Base-by-base conservation (phyloP, 1,140 invertebrate species). In the Drosophila triauraria region DNA sequence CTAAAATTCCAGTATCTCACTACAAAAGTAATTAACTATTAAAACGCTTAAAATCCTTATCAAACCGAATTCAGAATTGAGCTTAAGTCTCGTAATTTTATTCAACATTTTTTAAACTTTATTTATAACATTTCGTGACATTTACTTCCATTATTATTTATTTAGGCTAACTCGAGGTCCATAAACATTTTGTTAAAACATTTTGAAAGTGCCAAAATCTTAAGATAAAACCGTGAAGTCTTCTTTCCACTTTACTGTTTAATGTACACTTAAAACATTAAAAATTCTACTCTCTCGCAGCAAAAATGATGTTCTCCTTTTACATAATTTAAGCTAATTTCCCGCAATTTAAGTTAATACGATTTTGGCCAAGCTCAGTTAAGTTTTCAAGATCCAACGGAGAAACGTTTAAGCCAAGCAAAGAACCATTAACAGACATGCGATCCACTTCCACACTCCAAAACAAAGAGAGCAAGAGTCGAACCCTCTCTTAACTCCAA, bases 361-460 rank as follows among this genome's bases (percentile, higher is more conserved):
- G 38, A 25, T 38, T 43, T 65, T 43, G 4, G 44, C 38, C 67
- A 72, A 72, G 70, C 70, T 60, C 44, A 47, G 35, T 72, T 59
- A 17, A 38, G 30, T 47, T 72, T 72, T 72, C 30, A 38, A 51
- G 67, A 71, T 56, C 43, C 44, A 27, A 43, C 13, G 43, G 54
- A 46, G 44, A 50, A 40, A 4, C 54, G 27, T 72, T 72, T 71
- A 72, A 72, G 68, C 54, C 54, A 25, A 38, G 54, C 67, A 68
- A 10, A 70, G 44, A 67, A 74, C 38, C 57, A 64, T 58, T 27
- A 56, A 42, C 44, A 40, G 32, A 71, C 38, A 67, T 78, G 38
- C 3, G 40, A 78, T 78, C 78, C 72, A 79, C 62, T 44, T 38
- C 7, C 13, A 30, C 57, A 65, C 23, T 32, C 15, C 8, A 13